A percentile compares a stretch with the other conserved stretches of the same genome.
Evolutionary conservation across 2,797 vertebrate species (phyloP).

Genomic region (Gymnothorax reevesii): DNA sequence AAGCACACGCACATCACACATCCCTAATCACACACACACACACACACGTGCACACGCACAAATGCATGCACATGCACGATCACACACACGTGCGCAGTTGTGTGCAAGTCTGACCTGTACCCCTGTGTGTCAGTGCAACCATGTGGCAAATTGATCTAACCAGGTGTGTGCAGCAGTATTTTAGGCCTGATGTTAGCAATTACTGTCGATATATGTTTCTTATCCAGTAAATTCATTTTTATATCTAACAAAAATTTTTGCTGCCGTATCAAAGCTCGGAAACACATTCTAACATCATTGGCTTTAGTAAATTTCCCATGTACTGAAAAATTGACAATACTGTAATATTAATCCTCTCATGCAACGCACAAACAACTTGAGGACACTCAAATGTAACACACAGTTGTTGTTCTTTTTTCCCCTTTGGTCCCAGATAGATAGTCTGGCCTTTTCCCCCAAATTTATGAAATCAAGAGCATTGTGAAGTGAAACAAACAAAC

Average conservation of each 20-base stretch:
- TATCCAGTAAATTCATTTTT: background rate
- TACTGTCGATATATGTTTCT: background rate
- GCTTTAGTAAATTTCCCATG: background rate
- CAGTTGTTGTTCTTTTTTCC: no score
- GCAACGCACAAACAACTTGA: background rate
- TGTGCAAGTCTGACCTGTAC: background rate
- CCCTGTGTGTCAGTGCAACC: slow-evolving; percentile 36
- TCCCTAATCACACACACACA: background rate
- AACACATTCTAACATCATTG: background rate
- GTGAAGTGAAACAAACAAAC: no score
- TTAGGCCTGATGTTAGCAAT: slow-evolving; percentile 63
- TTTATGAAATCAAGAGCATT: no score
- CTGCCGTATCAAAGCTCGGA: background rate
- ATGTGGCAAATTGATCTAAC: slow-evolving; percentile 68
- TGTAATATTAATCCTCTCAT: background rate
- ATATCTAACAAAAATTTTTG: background rate
- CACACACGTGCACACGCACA: background rate
- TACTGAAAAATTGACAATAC: background rate
- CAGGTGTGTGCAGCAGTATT: slow-evolving; percentile 67
- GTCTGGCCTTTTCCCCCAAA: no score
- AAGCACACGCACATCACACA: background rate
- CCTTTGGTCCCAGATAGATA: no score
- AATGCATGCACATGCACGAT: background rate
- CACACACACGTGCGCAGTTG: background rate
- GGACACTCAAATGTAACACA: background rate